Base-by-base conservation (phyloP, 2,113 vertebrate genomes). In the Epinephelus lanceolatus region DNA sequence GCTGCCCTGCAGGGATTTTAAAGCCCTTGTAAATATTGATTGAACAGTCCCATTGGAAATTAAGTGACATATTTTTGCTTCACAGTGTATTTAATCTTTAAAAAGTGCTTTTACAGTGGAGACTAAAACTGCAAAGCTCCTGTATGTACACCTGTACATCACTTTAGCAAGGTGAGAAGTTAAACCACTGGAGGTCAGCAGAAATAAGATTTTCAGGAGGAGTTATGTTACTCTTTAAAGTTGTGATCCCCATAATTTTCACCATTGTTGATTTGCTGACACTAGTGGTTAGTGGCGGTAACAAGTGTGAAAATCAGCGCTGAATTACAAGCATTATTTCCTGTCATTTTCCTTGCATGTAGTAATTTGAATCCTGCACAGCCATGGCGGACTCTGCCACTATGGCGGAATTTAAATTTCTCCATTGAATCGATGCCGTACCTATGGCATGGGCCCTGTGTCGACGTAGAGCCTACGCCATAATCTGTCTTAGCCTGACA, bases 21-120 rank as follows among this genome's bases (percentile, higher is more conserved):
- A 56, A 70, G 60, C 60, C 19, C 18, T 17, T 2, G n/a, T 60
- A 72, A 71, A 63, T 80, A 80, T 60, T 68, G 51, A 85, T 23
- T 60, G 13, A 49, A n/a, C 13, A n/a, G 23, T 9, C 71, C 25
- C 61, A 73, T 13, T 47, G 25, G 47, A 71, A 76, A 71, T 40
- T 1, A 66, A 60, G 15, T 18, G 6, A 15, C 21, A 66, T 27
- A 27, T 45, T 23, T 77, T 25, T n/a, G 14, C 27, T 42, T 66
- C 3, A 33, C 23, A 11, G n/a, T 23, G 4, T 21, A 3, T 57
- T 75, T 27, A 2, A 52, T 47, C 12, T 61, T 42, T 21, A 27
- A 53, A 52, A 6, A 60, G 9, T 23, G 17, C 13, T 61, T n/a
- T n/a, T 42, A 18, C 19, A 25, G 70, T 52, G 6, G 15, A 49